Evolutionary conservation across 2,797 vertebrate genomes (phyloP), one percentile per base, ranked within the genome.

Genomic region (Syndactyla subalaris): DNA sequence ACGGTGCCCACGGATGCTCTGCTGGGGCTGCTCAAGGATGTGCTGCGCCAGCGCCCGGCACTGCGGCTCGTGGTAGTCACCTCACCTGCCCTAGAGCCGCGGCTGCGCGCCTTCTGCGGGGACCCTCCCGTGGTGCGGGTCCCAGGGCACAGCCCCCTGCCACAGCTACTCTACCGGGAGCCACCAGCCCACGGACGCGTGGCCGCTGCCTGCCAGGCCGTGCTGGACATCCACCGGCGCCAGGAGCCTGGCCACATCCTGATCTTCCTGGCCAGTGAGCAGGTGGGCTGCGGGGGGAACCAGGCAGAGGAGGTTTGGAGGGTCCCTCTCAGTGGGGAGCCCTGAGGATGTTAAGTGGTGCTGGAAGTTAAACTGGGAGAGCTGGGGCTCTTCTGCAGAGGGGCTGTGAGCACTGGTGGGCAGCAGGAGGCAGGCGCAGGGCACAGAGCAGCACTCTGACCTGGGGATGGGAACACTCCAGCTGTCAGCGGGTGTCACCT

Each of bases 61-160:
- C 98, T 99, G 80, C 96, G 98, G 18, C 98, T 99, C 75, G 98
- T 99, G 63, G 98, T 99, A n/a, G 95, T 99, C n/a, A 97, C 98
- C 4, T 97, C 98, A 2, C 98, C 98, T 0, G 77, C 95, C 4
- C 95, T 98, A 66, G 98, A 98, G 9, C 97, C 98, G 5, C 98
- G 97, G 43, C 98, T 99, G 24, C 87, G 96, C 1, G 62, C 94
- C 79, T 99, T 99, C 97, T 98, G 98, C 34, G 98, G 97, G 20
- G 97, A 98, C 2, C 97, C 97, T 1, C 98, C 99, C 1, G 97
- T 98, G 89, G 98, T 99, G 36, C 93, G 74, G 23, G 92, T 99
- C 20, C 95, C 95, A 0, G 93, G 76, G 4, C 85, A 24, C 0
- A 9, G 49, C 30, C 87, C 91, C 17, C 59, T 14, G 3, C 95